These are phyloP conservation scores for Ochotona princeps DNA, from an alignment of 2,113 vertebrate genomes.

Conservation along the genomic window DNA sequence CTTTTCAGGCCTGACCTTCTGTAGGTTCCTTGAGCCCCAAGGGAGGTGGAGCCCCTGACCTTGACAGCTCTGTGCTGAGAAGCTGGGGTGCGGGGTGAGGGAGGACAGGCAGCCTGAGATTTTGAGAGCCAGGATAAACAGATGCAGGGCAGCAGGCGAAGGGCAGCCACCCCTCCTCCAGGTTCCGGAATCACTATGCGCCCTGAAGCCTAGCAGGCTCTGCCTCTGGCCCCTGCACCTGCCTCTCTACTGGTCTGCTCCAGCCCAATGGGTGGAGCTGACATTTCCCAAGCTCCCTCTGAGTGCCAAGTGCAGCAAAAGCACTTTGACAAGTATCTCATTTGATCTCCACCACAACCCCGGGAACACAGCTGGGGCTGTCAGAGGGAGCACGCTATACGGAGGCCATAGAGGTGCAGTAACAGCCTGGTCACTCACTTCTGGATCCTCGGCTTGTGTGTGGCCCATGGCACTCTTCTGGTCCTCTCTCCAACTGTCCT, in stretches of 20 bases:
- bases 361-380: neutral
- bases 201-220: neutral
- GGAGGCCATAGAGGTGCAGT: neutral
- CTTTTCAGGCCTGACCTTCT: neutral
- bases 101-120: neutral
- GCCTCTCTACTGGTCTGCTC: neutral
- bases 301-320: constrained; percentile 21
- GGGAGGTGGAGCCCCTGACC: neutral
- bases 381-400: neutral
- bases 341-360: neutral
- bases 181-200: neutral
- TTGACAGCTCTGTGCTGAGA: neutral
- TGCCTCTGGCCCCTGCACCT: neutral
- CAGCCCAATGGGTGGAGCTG: constrained; percentile 2
- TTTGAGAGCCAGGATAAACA: neutral
- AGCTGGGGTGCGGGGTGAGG: neutral
- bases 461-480: neutral
- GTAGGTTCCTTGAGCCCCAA: neutral
- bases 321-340: constrained; percentile 51
- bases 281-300: constrained; percentile 52
- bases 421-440: neutral
- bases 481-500: neutral
- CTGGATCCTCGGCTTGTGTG: neutral
- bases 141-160: neutral
- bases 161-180: neutral